Evolutionary conservation across 2,888 invertebrate species (phyloP), one percentile per base, ranked within the genome.

Genomic region (Idaea aversata): DNA sequence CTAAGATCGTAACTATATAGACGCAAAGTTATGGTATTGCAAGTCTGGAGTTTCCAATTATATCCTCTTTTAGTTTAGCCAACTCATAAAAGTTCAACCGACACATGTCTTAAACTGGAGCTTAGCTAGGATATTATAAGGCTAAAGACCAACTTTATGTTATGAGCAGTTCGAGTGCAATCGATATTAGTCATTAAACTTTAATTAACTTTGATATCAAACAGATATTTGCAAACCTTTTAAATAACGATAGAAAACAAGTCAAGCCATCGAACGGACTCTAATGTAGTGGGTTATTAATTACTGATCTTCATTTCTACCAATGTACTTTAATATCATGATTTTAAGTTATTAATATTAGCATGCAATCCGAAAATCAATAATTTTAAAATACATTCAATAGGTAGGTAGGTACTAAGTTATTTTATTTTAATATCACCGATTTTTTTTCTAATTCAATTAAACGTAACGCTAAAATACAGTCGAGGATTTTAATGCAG

Each of bases 11-110:
- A 83, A 87, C 83, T 82, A 65, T 77, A 76, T 72, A 75, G 74
- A 71, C 47, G 10, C 73, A 71, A n/a, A 77, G 77, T 75, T 77
- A 72, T 76, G 77, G 75, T 79, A 80, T 81, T 82, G 82, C 83
- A 81, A 81, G 82, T 85, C 86, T 88, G 83, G 79, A 87, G 85
- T 90, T 91, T 91, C 89, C 91, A 91, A 92, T 91, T 90, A 91
- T 87, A 90, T 87, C 65, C 85, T 84, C 87, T 83, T 85, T 81
- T 77, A 87, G 85, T 88, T 88, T 81, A 86, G 84, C 85, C 81
- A 90, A 90, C 87, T 91, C 88, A 85, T 88, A 91, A 91, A 92
- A 92, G 85, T 91, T 92, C 78, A 79, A 81, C 85, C 82, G 81
- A 77, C 85, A 80, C 80, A 81, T 85, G 85, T 85, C 86, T 83